These are phyloP conservation scores for Buphagus erythrorhynchus DNA, from an alignment of 2,797 vertebrate species.

Conservation along the genomic window DNA sequence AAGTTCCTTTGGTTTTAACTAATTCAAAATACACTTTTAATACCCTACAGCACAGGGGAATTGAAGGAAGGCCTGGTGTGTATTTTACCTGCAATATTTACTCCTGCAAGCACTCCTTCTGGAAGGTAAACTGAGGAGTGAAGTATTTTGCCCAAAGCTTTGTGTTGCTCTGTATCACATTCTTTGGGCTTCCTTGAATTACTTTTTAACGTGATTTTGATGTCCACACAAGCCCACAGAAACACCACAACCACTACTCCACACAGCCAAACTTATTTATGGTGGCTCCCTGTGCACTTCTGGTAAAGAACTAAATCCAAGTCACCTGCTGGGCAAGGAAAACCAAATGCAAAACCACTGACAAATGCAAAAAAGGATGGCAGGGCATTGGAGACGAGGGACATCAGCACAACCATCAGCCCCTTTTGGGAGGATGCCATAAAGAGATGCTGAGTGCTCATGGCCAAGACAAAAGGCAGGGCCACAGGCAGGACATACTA, in stretches of 20 bases:
- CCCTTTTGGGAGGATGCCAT: neutral
- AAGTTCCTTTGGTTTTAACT: neutral
- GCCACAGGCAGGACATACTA: neutral
- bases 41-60: accelerated
- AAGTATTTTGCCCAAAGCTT: neutral
- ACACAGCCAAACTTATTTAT: neutral
- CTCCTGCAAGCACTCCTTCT: neutral
- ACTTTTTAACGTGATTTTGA: neutral
- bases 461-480: neutral
- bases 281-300: accelerated
- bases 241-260: neutral
- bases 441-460: neutral
- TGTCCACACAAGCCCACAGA: accelerated
- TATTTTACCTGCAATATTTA: neutral
- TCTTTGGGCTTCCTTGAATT: neutral
- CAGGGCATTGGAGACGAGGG: neutral
- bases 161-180: neutral
- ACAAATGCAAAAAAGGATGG: accelerated
- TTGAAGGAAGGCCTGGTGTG: neutral
- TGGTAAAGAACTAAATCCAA: neutral
- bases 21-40: neutral
- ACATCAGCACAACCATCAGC: neutral
- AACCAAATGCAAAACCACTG: neutral
- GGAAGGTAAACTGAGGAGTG: neutral
- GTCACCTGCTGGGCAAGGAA: neutral